Evolutionary conservation across 2,797 vertebrate genomes (phyloP).

Genomic region (Rhinophrynus dorsalis): DNA sequence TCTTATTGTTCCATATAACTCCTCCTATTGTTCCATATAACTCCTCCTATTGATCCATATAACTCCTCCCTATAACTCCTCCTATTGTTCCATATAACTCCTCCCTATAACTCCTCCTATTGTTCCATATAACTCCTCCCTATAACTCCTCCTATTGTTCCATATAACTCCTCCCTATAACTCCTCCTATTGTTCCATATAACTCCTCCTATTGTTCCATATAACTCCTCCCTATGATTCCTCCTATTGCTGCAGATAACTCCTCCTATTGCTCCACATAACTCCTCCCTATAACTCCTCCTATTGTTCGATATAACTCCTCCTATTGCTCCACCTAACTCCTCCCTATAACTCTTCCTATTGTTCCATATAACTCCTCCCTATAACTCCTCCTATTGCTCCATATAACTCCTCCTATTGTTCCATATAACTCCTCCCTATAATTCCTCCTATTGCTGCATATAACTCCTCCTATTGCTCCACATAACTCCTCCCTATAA

Average conservation of each 20-base stretch:
- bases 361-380: too few relatives aligned
- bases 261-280: neutral
- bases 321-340: too few relatives aligned
- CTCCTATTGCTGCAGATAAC: neutral
- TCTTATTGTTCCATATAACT: neutral
- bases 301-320: neutral
- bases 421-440: neutral
- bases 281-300: neutral
- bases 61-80: neutral
- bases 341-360: neutral
- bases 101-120: neutral
- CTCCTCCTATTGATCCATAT: neutral
- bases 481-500: neutral
- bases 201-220: neutral
- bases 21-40: neutral
- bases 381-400: neutral
- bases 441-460: too few relatives aligned
- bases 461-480: neutral
- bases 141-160: too few relatives aligned
- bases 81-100: too few relatives aligned
- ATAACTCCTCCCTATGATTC: too few relatives aligned
- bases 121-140: too few relatives aligned
- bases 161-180: too few relatives aligned
- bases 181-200: neutral
- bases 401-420: neutral